phyloP scores from a whole-genome alignment of 1,140 invertebrate species.

The Mya arenaria region DNA sequence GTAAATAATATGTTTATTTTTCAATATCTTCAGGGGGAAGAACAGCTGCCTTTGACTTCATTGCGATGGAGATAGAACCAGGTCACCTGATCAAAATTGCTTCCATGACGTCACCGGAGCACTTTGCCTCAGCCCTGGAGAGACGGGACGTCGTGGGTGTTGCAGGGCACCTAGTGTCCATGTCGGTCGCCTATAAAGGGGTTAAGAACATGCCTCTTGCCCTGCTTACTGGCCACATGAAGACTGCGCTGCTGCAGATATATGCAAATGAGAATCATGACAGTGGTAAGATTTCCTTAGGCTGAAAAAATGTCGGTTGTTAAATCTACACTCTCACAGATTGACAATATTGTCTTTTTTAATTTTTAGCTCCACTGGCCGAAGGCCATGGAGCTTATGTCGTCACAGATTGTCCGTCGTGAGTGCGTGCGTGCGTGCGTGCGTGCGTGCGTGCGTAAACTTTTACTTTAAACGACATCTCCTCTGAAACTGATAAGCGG shows the following conservation, averaged over 20 bases:
- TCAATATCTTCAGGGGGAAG: conserved; percentile 68
- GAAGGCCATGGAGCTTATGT: too few relatives aligned
- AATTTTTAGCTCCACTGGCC: too few relatives aligned
- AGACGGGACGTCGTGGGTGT: conserved; percentile 52
- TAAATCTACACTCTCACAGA: too few relatives aligned
- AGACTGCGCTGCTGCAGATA: conserved; percentile 66
- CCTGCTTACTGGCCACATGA: conserved; percentile 75
- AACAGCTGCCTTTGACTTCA: conserved; percentile 68
- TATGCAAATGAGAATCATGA: conserved; percentile 53
- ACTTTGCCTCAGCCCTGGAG: conserved; percentile 63
- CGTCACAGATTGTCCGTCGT: too few relatives aligned
- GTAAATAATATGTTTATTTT: too few relatives aligned
- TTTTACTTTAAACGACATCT: too few relatives aligned
- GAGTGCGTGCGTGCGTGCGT: too few relatives aligned
- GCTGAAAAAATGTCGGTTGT: too few relatives aligned
- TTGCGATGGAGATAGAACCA: conserved; percentile 74
- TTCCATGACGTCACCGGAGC: conserved; percentile 66
- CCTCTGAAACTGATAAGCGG: too few relatives aligned
- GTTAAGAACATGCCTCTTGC: conserved; percentile 71
- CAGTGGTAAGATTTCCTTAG: neutral
- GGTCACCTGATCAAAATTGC: conserved; percentile 73
- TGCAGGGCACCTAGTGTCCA: conserved; percentile 76
- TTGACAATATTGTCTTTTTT: too few relatives aligned
- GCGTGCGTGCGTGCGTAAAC: too few relatives aligned
- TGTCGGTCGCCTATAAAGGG: conserved; percentile 73